A percentile compares a stretch with the other conserved stretches of the same genome.
Conservation (phyloP, 2,113 vertebrate genomes). For the Dicaeum eximium region DNA sequence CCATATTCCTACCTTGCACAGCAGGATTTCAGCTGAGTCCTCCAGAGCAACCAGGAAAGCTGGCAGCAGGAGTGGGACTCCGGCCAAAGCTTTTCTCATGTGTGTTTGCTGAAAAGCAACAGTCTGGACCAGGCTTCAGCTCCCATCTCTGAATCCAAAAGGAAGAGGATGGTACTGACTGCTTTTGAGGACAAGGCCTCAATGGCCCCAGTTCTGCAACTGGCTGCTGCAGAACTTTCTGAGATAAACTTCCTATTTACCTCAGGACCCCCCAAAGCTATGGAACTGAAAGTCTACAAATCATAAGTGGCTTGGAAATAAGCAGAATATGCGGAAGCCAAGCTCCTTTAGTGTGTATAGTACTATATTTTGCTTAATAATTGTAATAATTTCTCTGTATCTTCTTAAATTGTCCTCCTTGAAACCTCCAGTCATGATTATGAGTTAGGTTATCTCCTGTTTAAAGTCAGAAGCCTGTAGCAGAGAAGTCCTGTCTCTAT, state of each 20-base stretch:
- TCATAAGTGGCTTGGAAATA: not conserved
- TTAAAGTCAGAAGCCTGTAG: not conserved
- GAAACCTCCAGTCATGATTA: not conserved
- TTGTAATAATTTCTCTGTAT: not conserved
- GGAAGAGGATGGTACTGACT: accelerated
- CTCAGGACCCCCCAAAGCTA: not conserved
- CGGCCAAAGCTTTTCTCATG: not conserved
- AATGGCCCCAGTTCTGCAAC: not conserved
- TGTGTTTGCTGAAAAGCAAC: not conserved
- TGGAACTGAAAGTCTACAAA: not conserved
- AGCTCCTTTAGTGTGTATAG: not conserved
- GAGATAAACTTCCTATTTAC: not conserved
- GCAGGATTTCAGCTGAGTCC: not conserved
- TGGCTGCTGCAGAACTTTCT: too few relatives aligned
- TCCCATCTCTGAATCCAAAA: accelerated
- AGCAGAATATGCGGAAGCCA: not conserved
- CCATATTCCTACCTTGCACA: not conserved
- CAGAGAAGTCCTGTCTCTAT: not conserved
- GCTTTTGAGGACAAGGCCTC: not conserved
- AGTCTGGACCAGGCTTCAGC: not conserved
- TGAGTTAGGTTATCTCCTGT: not conserved
- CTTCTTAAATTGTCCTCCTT: not conserved
- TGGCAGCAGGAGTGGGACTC: not conserved
- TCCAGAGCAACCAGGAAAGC: not conserved
- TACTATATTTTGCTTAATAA: not conserved